Base-by-base conservation (phyloP, 2,113 vertebrate species). In the Pelodiscus sinensis region DNA sequence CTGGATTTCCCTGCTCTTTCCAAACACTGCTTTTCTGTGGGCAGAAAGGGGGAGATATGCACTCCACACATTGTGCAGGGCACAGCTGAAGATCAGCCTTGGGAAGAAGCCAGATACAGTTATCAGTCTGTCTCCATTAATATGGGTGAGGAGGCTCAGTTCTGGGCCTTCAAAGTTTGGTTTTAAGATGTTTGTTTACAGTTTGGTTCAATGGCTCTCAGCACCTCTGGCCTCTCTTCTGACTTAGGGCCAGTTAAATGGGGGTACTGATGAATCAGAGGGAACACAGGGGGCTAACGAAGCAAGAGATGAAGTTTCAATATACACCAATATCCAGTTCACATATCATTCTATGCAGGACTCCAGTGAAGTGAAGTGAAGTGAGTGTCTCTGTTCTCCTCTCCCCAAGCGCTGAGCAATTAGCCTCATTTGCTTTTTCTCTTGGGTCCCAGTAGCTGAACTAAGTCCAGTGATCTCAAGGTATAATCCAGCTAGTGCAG, bases 341-440 rank as follows among this genome's bases (percentile, higher is more conserved):
- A 77, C 6, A 12, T 19, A 27, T 24, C 21, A 25, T 50, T 25
- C 44, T 25, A 14, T 25, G 22, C 73, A 50, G 10, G 21, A 29
- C 35, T 3, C 6, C 2, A 12, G 6, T 56, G 27, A 52, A 3
- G 5, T 1, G 27, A 52, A 3, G 5, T 1, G 0, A 10, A 75
- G 14, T n/a, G 1, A 2, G 65, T 25, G n/a, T 29, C 16, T 91
- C 9, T 44, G 21, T 81, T 44, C 75, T 31, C 57, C 62, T 84
- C 29, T 12, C 50, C 78, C 6, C 54, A 38, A 21, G 27, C 29
- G 1, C 11, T 25, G 3, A 13, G 68, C 9, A 85, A 89, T 92
- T 87, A 79, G 73, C 89, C 78, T 89, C 25, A 22, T 85, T 85
- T 81, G 77, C 86, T 51, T 19, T 44, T 50, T 13, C 35, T 35